phyloP scores from a whole-genome alignment of 2,113 vertebrate genomes.

The Cebidichthys violaceus region DNA sequence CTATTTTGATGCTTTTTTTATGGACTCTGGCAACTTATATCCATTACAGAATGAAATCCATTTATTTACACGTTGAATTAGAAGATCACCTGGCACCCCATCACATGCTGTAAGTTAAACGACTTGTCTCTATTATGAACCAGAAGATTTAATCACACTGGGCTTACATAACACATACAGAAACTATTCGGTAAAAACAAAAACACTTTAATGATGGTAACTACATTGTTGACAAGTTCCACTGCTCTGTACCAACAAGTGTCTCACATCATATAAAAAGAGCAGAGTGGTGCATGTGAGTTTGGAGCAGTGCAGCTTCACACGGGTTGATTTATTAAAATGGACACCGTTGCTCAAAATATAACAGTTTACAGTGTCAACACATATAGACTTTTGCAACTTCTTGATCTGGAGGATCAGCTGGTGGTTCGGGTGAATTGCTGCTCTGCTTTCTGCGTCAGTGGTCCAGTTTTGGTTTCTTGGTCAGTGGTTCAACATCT shows the following conservation, averaged over 20 bases:
- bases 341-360: not conserved
- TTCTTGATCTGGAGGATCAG: not conserved
- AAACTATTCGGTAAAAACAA: not conserved
- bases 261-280: conserved; percentile 6
- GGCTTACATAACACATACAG: not conserved
- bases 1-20: not conserved
- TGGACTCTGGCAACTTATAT: not conserved
- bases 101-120: not conserved
- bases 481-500: conserved; percentile 84
- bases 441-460: conserved; percentile 67
- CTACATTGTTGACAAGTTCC: not conserved
- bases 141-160: not conserved
- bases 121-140: not conserved
- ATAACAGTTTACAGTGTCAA: not conserved
- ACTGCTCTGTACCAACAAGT: not conserved
- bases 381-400: not conserved
- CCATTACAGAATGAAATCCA: not conserved
- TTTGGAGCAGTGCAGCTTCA: not conserved
- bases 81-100: too few species aligned
- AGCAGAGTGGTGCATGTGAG: not conserved
- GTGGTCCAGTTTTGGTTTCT: conserved; percentile 87
- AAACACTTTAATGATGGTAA: conserved; percentile 35
- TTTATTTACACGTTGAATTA: not conserved
- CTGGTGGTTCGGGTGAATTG: not conserved
- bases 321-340: conserved; percentile 19